phyloP scores from a whole-genome alignment of 92 coral and sea anemone species.

The Porites rus region DNA sequence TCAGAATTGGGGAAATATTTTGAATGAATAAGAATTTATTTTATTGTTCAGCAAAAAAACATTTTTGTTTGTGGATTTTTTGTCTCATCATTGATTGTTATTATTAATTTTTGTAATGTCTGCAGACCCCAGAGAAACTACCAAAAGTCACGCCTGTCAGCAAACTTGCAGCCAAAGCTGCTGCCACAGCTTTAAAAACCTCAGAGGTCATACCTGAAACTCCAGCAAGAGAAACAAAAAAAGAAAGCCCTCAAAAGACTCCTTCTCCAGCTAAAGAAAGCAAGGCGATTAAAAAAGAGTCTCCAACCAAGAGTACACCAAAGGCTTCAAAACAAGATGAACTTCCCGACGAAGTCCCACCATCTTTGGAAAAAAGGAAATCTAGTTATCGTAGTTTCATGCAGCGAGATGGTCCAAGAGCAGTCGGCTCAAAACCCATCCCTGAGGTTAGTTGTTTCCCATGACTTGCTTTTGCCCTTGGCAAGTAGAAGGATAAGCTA shows the following conservation, averaged over 20 bases:
- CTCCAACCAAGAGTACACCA: constrained; percentile 55
- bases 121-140: constrained; percentile 2
- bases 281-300: constrained; percentile 38
- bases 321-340: constrained; percentile 41
- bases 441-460: constrained; percentile 71
- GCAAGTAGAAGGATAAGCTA: too few relatives aligned
- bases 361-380: constrained; percentile 88
- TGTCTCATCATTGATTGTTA: neutral
- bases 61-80: too few relatives aligned
- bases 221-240: constrained; percentile 31
- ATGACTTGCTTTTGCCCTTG: too few relatives aligned
- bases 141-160: constrained; percentile 37
- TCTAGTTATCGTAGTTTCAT: constrained; percentile 86
- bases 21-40: too few relatives aligned
- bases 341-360: constrained; percentile 60
- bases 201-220: constrained; percentile 60
- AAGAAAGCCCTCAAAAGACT: constrained; percentile 44
- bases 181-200: constrained; percentile 51
- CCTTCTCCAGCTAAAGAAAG: constrained; percentile 44
- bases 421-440: constrained; percentile 86
- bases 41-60: too few relatives aligned
- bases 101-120: neutral
- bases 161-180: constrained; percentile 62
- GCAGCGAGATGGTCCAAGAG: constrained; percentile 90
- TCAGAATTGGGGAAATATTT: too few relatives aligned